phyloP scores from a whole-genome alignment of 2,888 invertebrate genomes.

The Caenorhabditis wallacei region DNA sequence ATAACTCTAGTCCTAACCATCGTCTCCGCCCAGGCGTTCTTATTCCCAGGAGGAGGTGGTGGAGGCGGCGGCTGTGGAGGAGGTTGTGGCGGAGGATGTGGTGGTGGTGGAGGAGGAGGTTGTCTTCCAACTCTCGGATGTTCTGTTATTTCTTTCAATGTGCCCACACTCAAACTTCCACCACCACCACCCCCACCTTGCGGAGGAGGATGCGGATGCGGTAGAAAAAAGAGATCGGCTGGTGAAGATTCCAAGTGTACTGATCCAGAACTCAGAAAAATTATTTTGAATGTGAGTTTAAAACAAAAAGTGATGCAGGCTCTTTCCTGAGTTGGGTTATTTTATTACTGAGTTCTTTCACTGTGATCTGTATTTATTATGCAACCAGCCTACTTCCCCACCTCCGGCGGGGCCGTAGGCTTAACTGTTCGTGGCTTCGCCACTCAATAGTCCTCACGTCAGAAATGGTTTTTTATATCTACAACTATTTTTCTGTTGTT shows the following conservation, averaged over 20 bases:
- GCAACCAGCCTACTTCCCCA: too few relatives aligned
- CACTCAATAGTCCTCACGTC: too few relatives aligned
- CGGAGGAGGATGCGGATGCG: constrained; percentile 63
- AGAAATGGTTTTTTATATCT: too few relatives aligned
- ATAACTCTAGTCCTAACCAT: constrained; percentile 32
- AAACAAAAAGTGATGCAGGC: neutral
- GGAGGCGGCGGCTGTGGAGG: constrained; percentile 67
- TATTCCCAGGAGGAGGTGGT: constrained; percentile 69
- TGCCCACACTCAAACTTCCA: constrained; percentile 64
- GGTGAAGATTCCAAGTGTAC: constrained; percentile 70
- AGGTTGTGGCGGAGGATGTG: constrained; percentile 64
- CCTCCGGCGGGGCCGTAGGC: too few relatives aligned
- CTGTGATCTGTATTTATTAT: too few relatives aligned
- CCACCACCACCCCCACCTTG: constrained; percentile 70
- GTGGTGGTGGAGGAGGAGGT: constrained; percentile 67
- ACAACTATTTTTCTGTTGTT: too few relatives aligned
- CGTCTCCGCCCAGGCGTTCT: constrained; percentile 63
- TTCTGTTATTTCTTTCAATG: constrained; percentile 61
- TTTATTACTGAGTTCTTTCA: too few relatives aligned
- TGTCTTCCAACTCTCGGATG: constrained; percentile 62
- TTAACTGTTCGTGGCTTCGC: too few relatives aligned
- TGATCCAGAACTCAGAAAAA: constrained; percentile 69
- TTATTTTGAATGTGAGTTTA: constrained; percentile 68
- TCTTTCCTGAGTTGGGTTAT: too few relatives aligned
- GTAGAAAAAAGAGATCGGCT: constrained; percentile 72